Base-by-base conservation (phyloP, 2,888 invertebrate species). In the Himalopsyche anomala region DNA sequence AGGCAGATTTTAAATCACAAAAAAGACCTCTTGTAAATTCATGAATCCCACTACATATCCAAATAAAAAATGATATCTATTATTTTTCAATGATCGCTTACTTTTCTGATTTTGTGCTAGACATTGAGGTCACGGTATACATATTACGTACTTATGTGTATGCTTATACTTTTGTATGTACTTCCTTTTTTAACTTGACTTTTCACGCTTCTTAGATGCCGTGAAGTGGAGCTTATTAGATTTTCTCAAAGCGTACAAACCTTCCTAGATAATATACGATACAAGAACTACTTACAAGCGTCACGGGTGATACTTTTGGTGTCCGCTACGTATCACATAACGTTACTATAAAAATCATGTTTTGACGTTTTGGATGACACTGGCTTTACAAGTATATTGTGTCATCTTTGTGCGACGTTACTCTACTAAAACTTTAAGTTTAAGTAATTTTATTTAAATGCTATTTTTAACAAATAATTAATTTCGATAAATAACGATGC, bases 181-280 rank as follows among this genome's bases (percentile, higher is more conserved):
- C 69, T 28, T 69, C 36, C 28, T 6, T 69, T 69, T 69, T 69
- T 11, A 9, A 45, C 36, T 69, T 69, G 69, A 69, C 69, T 69
- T 69, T 69, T 28, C 6, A 5, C 9, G 69, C 69, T 69, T 69
- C 69, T 69, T 36, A 69, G 69, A 69, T 28, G 69, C 69, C 69
- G 28, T 69, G 69, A 69, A 69, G 69, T 69, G 69, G 28, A 12
- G 69, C 69, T 69, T 69, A 69, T 69, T 69, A 69, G 69, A 69
- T 69, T 69, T 69, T 69, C 69, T 36, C 28, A 69, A 12, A 69
- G 12, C 69, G 28, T 69, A 69, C 4, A 69, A 69, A 69, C 5
- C 28, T 69, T 69, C 28, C 69, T 4, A 69, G 69, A 69, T 69
- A 69, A 45, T 45, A 45, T 45, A 45, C 45, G 11, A 11, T 28